Percentiles rank a stretch among this genome's conserved stretches.
Evolutionary conservation across 1,140 invertebrate genomes (phyloP).

Genomic region (Penaeus japonicus): DNA sequence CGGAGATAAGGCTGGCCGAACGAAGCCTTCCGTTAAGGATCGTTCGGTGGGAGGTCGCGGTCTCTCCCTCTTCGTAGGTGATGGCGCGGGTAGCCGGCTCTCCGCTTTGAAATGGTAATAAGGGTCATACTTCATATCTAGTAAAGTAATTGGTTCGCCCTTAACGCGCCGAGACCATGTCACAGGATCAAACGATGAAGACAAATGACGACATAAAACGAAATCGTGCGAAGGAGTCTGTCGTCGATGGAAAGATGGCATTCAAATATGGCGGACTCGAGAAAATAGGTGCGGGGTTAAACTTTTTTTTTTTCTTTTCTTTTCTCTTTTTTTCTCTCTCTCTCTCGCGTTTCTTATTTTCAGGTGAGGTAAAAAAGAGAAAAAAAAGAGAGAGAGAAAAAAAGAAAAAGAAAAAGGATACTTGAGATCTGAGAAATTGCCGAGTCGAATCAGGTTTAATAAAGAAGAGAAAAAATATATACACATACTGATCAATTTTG

Average conservation of each 20-base stretch:
- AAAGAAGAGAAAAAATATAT: too few relatives aligned
- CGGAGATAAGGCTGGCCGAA: neutral
- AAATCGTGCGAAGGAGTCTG: slow-evolving; percentile 26
- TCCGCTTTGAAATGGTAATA: slow-evolving; percentile 50
- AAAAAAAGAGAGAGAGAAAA: too few relatives aligned
- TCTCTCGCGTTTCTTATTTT: neutral
- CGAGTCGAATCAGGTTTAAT: too few relatives aligned
- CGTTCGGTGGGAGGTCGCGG: neutral
- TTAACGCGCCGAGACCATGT: slow-evolving; percentile 43
- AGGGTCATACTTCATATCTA: slow-evolving; percentile 40
- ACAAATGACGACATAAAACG: slow-evolving; percentile 30
- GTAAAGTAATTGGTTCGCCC: slow-evolving; percentile 50
- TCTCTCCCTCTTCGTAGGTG: neutral
- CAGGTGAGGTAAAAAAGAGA: too few relatives aligned
- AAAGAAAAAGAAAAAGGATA: too few relatives aligned
- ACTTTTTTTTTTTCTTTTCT: neutral
- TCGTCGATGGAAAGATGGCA: slow-evolving; percentile 22
- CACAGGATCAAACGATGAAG: slow-evolving; percentile 53
- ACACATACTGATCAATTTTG: too few relatives aligned
- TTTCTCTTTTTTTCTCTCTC: neutral
- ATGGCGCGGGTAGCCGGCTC: slow-evolving; percentile 20
- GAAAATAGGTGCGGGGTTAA: neutral
- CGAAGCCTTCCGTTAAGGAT: neutral
- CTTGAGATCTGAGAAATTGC: too few relatives aligned
- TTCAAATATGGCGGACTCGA: slow-evolving; percentile 29